These are phyloP conservation scores for Zoanthus solanderi DNA, from an alignment of 92 coral and sea anemone species.

Conservation along the genomic window DNA sequence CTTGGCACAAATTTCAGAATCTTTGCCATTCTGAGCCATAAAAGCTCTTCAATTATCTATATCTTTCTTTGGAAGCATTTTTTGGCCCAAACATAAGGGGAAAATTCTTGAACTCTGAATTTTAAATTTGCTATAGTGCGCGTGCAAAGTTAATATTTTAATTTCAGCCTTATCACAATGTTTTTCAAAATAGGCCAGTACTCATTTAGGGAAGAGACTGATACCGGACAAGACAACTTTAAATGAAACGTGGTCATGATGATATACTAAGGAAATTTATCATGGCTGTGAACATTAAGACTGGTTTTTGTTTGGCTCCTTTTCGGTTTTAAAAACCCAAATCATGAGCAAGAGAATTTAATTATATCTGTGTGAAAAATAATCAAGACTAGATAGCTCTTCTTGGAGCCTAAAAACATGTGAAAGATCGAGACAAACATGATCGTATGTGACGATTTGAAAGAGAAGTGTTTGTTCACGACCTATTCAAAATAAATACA, in stretches of 20 bases:
- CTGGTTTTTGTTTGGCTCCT: not conserved
- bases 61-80: not conserved
- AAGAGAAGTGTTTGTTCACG: slow-evolving; percentile 14
- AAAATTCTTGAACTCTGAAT: not conserved
- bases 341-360: not conserved
- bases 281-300: not conserved
- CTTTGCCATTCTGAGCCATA: not conserved
- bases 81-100: not conserved
- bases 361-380: slow-evolving; percentile 35
- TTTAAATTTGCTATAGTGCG: not conserved
- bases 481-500: slow-evolving; percentile 36
- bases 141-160: not conserved
- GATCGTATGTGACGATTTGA: slow-evolving; percentile 17
- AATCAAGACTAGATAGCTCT: slow-evolving; percentile 19
- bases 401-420: not conserved
- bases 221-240: not conserved
- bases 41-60: not conserved
- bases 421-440: not conserved
- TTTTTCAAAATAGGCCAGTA: not conserved
- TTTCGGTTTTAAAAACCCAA: not conserved
- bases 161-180: not conserved
- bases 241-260: not conserved
- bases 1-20: not conserved
- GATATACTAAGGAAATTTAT: not conserved
- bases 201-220: slow-evolving; percentile 8